A percentile compares a stretch with the other conserved stretches of the same genome.
Conservation (phyloP, 2,797 vertebrate genomes). For the Tadarida brasiliensis region DNA sequence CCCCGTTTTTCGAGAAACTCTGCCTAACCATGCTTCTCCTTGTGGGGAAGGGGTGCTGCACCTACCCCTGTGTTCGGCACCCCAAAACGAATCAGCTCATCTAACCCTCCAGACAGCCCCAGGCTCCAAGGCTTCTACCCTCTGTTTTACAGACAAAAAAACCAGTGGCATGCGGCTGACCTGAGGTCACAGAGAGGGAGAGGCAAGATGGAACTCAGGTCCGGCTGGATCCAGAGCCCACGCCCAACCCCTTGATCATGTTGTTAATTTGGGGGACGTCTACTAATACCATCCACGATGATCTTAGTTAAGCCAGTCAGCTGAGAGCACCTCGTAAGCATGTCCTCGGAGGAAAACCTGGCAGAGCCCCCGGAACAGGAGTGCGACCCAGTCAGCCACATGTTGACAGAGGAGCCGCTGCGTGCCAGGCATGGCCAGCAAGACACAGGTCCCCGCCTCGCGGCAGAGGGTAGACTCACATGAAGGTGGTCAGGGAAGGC, state of each 20-base stretch:
- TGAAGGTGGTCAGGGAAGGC: not conserved
- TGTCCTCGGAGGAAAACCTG: not conserved
- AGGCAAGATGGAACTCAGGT: not conserved
- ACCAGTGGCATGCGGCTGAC: not conserved
- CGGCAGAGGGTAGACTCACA: not conserved
- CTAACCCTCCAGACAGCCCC: not conserved
- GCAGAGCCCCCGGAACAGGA: not conserved
- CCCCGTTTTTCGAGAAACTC: not conserved
- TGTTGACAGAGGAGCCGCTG: not conserved
- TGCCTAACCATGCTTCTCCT: not conserved
- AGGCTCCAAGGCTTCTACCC: not conserved
- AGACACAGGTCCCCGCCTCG: not conserved
- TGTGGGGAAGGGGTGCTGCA: rapidly evolving
- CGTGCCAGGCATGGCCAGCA: no score
- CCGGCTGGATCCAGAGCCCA: not conserved
- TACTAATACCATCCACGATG: not conserved
- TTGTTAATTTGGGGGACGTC: not conserved
- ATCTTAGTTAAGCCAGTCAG: not conserved
- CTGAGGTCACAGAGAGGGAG: not conserved
- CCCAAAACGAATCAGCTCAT: rapidly evolving
- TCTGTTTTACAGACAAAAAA: not conserved
- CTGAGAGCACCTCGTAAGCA: not conserved
- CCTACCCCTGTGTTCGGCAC: not conserved
- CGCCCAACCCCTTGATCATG: not conserved
- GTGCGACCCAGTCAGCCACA: rapidly evolving